These are phyloP conservation scores for Tethya wilhelma DNA, from an alignment of 37 sponge, comb jelly and placozoan genomes.

Conservation along the genomic window DNA sequence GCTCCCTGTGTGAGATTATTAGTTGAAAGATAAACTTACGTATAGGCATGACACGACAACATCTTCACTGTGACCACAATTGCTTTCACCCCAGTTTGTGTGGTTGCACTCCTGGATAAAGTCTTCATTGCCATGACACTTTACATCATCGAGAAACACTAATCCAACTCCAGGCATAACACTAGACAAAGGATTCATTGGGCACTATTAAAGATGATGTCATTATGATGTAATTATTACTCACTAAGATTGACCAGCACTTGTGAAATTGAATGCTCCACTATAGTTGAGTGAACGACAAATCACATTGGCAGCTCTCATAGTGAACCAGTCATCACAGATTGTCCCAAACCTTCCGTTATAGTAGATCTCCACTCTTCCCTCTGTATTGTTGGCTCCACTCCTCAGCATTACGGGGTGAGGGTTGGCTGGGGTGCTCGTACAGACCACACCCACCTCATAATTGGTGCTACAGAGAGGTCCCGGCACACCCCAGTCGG, in stretches of 20 bases:
- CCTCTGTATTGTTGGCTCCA: constrained; percentile 26
- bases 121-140: not conserved
- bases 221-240: no score
- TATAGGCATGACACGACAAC: no score
- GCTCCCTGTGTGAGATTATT: no score
- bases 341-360: constrained; percentile 55
- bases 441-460: constrained; percentile 58
- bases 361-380: constrained; percentile 70
- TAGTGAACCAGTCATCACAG: constrained; percentile 65
- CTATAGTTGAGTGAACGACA: no score
- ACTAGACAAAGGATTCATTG: no score
- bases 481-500: constrained; percentile 37
- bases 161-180: no score
- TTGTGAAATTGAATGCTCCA: no score
- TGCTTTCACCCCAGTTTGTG: not conserved
- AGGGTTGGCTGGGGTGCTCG: constrained; percentile 43
- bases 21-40: no score
- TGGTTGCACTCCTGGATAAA: not conserved
- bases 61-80: no score
- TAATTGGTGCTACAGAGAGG: constrained; percentile 2
- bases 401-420: constrained; percentile 53
- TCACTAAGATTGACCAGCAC: no score
- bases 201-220: no score
- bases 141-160: not conserved
- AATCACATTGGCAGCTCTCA: constrained; percentile 21